phyloP scores from a whole-genome alignment of 2,797 vertebrate genomes.

The Octomys mimax region DNA sequence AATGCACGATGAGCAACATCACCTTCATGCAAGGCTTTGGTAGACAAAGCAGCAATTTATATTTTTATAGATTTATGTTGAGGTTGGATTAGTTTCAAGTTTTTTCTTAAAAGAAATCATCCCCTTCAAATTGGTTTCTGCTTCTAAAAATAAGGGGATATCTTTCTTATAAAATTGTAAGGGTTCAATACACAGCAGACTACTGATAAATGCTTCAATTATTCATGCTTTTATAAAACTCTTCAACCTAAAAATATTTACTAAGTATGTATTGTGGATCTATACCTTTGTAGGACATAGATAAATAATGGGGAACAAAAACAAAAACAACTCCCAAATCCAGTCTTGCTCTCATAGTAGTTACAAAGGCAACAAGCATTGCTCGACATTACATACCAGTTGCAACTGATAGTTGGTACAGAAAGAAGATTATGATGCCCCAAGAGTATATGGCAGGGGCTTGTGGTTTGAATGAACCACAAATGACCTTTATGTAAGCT shows the following conservation, averaged over 20 bases:
- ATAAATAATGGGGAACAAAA: background rate
- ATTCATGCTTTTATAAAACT: background rate
- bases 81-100: background rate
- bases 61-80: background rate
- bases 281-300: background rate
- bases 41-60: background rate
- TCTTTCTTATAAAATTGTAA: background rate
- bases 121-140: background rate
- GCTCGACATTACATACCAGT: background rate
- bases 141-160: background rate
- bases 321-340: background rate
- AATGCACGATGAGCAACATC: background rate
- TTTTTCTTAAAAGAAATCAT: conserved; percentile 2
- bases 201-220: background rate
- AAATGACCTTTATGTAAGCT: conserved; percentile 33
- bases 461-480: background rate
- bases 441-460: background rate
- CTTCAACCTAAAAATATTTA: background rate
- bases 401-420: background rate
- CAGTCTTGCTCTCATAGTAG: background rate
- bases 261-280: background rate
- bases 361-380: background rate
- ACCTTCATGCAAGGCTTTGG: background rate
- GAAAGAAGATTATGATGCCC: background rate
- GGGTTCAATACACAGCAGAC: background rate